Percentiles rank a stretch among this genome's conserved stretches.
These are phyloP conservation scores for Sternotherus odoratus DNA, from an alignment of 2,797 vertebrate genomes.

Conservation along the genomic window DNA sequence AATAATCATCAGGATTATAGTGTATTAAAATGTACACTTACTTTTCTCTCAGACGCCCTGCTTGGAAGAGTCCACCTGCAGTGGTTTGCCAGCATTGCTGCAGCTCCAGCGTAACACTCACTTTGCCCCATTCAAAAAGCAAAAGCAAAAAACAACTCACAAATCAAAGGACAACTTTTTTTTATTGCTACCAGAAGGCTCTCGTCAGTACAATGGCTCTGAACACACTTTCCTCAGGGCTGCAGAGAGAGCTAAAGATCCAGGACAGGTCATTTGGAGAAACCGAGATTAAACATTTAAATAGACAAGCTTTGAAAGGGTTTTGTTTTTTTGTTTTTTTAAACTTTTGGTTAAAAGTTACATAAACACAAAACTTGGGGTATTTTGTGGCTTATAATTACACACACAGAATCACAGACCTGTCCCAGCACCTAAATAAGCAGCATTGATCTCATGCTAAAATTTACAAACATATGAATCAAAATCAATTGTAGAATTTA, in stretches of 20 bases:
- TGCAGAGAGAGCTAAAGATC: slow-evolving; percentile 79
- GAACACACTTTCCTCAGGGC: slow-evolving; percentile 80
- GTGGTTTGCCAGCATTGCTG: not conserved
- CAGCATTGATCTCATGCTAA: slow-evolving; percentile 13
- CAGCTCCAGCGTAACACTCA: accelerated
- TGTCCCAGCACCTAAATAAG: slow-evolving; percentile 30
- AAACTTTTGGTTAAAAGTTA: slow-evolving; percentile 65
- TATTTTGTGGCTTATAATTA: slow-evolving; percentile 42
- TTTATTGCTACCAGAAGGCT: slow-evolving; percentile 89
- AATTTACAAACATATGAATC: not conserved
- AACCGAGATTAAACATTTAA: slow-evolving; percentile 46
- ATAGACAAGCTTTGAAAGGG: slow-evolving; percentile 16
- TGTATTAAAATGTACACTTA: not conserved
- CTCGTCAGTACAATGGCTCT: slow-evolving; percentile 80
- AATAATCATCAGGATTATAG: not conserved
- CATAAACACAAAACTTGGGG: slow-evolving; percentile 68
- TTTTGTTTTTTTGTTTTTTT: not conserved
- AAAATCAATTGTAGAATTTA: slow-evolving; percentile 12
- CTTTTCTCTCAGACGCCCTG: not conserved
- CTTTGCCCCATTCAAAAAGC: not conserved
- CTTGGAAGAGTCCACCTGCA: not conserved
- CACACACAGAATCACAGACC: not conserved
- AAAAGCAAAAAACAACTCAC: not conserved
- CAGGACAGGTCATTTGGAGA: slow-evolving; percentile 66
- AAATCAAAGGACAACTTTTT: slow-evolving; percentile 81